Conservation (phyloP, 2,888 invertebrate species). For the Ctena decussata region DNA sequence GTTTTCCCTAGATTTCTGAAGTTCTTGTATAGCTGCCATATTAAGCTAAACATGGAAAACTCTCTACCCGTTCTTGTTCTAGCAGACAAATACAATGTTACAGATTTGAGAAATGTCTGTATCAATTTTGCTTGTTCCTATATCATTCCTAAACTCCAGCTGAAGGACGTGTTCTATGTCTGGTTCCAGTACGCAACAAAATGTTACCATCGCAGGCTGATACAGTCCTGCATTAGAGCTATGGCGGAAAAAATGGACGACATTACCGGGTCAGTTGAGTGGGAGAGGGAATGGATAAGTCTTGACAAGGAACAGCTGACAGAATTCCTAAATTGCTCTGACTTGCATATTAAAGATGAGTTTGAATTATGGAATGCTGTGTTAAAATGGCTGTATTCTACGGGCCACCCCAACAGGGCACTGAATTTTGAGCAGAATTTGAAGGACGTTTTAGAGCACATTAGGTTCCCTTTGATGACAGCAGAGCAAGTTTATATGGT, state of each 20-base stretch:
- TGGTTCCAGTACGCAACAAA: conserved; percentile 88
- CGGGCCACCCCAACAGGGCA: conserved; percentile 82
- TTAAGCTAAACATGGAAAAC: conserved; percentile 86
- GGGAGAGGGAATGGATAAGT: conserved; percentile 84
- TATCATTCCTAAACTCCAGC: conserved; percentile 84
- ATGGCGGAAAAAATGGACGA: conserved; percentile 84
- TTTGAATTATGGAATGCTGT: conserved; percentile 86
- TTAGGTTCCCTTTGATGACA: conserved; percentile 98
- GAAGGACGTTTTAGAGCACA: conserved; percentile 92
- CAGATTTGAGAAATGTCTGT: conserved; percentile 86
- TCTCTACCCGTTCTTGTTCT: conserved; percentile 87
- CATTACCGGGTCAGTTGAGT: conserved; percentile 84
- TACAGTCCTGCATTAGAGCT: conserved; percentile 78
- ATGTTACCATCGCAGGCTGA: conserved; percentile 81
- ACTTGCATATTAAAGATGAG: conserved; percentile 86
- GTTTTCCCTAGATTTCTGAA: conserved; percentile 87
- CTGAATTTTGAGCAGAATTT: conserved; percentile 89
- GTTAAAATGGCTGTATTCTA: conserved; percentile 84
- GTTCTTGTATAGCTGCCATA: conserved; percentile 87
- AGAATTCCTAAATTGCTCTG: conserved; percentile 86
- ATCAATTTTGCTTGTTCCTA: conserved; percentile 86
- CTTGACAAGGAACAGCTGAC: conserved; percentile 87
- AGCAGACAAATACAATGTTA: conserved; percentile 87
- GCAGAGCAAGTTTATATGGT: conserved; percentile 95
- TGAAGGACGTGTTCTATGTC: conserved; percentile 87